These are phyloP conservation scores for Cyclargus thomasi DNA, from an alignment of 1,140 invertebrate genomes.

Conservation along the genomic window DNA sequence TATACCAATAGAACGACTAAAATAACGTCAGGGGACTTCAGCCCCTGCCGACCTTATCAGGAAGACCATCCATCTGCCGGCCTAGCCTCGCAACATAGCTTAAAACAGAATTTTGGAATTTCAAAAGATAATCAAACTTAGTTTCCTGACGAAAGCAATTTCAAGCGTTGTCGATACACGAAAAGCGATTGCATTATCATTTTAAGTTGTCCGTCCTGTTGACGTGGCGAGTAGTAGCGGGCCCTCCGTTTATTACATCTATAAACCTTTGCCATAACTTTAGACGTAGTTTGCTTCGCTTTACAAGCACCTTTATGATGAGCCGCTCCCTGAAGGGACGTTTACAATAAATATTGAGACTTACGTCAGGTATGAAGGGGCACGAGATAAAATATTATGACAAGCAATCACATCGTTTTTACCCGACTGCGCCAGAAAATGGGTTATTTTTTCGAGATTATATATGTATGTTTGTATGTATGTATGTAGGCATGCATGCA, in stretches of 20 bases:
- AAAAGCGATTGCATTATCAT: slow-evolving; percentile 2
- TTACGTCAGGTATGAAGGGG: neutral
- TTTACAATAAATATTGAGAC: neutral
- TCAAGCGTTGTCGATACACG: neutral
- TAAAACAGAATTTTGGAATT: neutral
- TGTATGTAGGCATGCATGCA: too few species aligned
- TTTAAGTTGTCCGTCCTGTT: neutral
- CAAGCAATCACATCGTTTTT: too few species aligned
- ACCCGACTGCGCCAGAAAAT: too few species aligned
- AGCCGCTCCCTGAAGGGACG: neutral
- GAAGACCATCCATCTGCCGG: too few species aligned
- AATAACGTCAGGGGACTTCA: too few species aligned
- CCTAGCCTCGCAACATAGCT: too few species aligned
- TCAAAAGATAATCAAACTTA: neutral
- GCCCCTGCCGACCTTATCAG: too few species aligned
- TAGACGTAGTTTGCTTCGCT: slow-evolving; percentile 5
- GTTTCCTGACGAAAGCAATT: neutral
- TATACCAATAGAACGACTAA: too few species aligned
- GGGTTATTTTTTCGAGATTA: too few species aligned
- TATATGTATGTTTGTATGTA: too few species aligned
- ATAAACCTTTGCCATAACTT: slow-evolving; percentile 7
- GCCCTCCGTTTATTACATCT: neutral
- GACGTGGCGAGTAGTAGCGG: neutral
- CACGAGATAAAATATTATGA: too few species aligned
- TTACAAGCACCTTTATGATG: slow-evolving; percentile 5